These are phyloP conservation scores for Rallus limicola DNA, from an alignment of 2,113 vertebrate species.

Conservation along the genomic window DNA sequence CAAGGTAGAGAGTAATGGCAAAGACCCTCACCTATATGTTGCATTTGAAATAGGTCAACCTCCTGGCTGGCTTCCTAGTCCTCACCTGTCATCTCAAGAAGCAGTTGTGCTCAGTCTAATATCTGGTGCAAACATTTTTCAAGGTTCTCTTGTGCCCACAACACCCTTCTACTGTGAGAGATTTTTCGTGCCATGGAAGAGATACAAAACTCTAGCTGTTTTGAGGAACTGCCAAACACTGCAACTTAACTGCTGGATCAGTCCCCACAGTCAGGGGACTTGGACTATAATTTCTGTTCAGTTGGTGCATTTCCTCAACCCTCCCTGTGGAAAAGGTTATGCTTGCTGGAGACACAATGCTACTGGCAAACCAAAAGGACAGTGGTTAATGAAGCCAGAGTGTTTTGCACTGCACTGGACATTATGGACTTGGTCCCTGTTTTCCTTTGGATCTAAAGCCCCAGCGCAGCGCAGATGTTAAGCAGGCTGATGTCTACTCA, in stretches of 20 bases:
- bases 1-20: not conserved
- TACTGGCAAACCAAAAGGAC: not conserved
- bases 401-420: not conserved
- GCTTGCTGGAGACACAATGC: not conserved
- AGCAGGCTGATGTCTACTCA: not conserved
- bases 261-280: not conserved
- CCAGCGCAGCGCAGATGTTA: not conserved
- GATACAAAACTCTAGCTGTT: not conserved
- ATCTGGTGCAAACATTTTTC: not conserved
- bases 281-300: not conserved
- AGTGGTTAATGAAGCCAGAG: not conserved
- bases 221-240: not conserved
- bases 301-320: not conserved
- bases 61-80: not conserved
- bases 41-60: not conserved
- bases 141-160: not conserved
- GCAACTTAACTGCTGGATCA: not conserved
- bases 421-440: not conserved
- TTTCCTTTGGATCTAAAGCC: not conserved
- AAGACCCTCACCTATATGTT: not conserved
- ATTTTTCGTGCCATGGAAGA: not conserved
- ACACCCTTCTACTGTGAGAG: not conserved
- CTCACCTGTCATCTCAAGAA: rapidly evolving
- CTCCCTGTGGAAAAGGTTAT: not conserved
- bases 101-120: not conserved